phyloP scores from a whole-genome alignment of 2,113 vertebrate species.

The Nipponia nippon region DNA sequence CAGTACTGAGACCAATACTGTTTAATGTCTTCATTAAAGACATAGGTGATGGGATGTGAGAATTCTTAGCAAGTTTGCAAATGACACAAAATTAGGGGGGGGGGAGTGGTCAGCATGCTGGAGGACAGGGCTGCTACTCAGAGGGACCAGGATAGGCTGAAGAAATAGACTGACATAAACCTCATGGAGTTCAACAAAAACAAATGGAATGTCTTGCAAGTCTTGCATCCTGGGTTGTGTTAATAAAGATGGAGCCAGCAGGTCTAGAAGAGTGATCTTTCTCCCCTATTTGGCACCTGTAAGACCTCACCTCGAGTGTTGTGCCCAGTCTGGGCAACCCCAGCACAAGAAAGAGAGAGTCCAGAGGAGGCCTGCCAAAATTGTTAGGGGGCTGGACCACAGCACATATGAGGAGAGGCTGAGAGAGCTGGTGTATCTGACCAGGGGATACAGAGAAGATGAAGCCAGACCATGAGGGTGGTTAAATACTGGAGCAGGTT shows the following conservation, averaged over 20 bases:
- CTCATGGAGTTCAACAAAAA: not conserved
- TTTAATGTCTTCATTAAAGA: not conserved
- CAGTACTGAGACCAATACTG: not conserved
- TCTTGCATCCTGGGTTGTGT: not conserved
- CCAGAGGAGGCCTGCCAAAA: not conserved
- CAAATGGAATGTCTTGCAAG: not conserved
- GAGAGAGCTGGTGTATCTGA: not conserved
- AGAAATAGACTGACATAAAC: not conserved
- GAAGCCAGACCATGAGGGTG: not conserved
- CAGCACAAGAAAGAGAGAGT: not conserved
- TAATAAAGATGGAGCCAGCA: not conserved
- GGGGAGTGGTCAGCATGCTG: not conserved
- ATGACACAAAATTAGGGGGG: not conserved
- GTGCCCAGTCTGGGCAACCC: not conserved
- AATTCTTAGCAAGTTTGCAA: not conserved
- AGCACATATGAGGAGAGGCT: not conserved
- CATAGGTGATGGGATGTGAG: not conserved
- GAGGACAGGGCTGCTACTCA: not conserved
- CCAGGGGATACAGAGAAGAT: not conserved
- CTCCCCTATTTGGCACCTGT: not conserved
- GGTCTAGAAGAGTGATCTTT: not conserved
- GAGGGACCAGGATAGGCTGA: not conserved
- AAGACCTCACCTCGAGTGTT: not conserved
- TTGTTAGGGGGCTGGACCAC: not conserved
- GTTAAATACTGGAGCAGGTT: not conserved